phyloP scores from a whole-genome alignment of 2,888 invertebrate genomes.

The Eugnorisma glareosa region DNA sequence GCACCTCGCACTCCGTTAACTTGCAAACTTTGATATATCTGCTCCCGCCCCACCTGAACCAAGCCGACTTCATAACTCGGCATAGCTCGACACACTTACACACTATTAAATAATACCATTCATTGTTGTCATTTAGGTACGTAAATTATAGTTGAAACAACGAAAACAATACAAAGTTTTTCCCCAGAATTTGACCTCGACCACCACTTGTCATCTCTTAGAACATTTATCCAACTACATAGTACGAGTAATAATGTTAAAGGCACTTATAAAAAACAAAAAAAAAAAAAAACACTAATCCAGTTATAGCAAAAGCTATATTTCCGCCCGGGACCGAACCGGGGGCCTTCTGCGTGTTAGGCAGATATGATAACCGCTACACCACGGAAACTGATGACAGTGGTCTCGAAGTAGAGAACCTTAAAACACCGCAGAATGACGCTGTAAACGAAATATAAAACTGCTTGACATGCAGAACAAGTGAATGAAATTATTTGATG shows the following conservation, averaged over 20 bases:
- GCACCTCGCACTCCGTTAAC: conserved; percentile 86
- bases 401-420: rapidly evolving
- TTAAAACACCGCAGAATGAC: not conserved
- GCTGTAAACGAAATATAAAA: not conserved
- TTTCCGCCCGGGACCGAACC: conserved; percentile 97
- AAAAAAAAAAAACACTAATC: not conserved
- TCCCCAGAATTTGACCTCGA: not conserved
- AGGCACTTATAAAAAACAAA: too few relatives aligned
- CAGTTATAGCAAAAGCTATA: conserved; percentile 82
- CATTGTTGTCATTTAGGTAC: conserved; percentile 33
- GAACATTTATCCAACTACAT: not conserved
- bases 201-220: not conserved
- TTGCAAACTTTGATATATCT: conserved; percentile 88
- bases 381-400: conserved; percentile 92
- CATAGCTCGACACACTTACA: conserved; percentile 38
- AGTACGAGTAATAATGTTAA: too few relatives aligned
- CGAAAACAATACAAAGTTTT: not conserved
- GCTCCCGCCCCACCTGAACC: conserved; percentile 82
- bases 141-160: conserved; percentile 9
- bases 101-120: conserved; percentile 42
- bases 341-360: conserved; percentile 97
- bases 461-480: not conserved
- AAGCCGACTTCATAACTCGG: conserved; percentile 55
- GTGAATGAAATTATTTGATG: too few relatives aligned
- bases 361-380: conserved; percentile 97